phyloP scores from a whole-genome alignment of 2,797 vertebrate species.

The Cichlasoma orientale region DNA sequence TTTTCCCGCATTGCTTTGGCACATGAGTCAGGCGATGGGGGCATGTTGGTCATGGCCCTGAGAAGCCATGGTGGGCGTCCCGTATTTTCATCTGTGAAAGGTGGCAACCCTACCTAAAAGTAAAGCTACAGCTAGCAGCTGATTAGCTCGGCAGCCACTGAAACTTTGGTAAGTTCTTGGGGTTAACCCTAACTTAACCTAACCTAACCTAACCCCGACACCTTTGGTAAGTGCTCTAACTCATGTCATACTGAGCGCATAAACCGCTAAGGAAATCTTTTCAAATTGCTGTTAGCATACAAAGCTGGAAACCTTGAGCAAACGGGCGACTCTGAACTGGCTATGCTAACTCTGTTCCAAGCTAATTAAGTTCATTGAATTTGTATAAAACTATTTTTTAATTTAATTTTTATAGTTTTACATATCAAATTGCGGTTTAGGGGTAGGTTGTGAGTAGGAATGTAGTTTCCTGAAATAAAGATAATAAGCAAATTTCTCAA shows the following conservation, averaged over 20 bases:
- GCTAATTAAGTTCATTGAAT: background rate
- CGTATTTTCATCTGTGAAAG: no score
- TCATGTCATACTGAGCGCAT: background rate
- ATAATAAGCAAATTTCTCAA: no score
- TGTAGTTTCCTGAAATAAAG: background rate
- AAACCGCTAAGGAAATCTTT: background rate
- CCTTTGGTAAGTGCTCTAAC: background rate
- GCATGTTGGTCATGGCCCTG: no score
- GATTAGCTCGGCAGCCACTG: background rate
- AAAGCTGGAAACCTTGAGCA: background rate
- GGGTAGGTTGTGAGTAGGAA: background rate
- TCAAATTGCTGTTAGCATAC: background rate
- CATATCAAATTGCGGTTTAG: background rate
- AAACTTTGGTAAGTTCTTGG: no score
- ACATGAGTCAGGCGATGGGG: no score
- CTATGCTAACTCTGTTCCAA: background rate
- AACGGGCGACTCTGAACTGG: background rate
- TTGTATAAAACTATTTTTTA: no score
- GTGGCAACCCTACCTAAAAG: no score
- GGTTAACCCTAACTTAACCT: no score
- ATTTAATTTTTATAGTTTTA: background rate
- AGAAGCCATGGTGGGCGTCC: no score
- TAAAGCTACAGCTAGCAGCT: background rate
- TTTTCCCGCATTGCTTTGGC: no score
- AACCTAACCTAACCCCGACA: no score